Evolutionary conservation across 1,140 invertebrate genomes (phyloP).

Genomic region (Lysiphlebus fabarum): DNA sequence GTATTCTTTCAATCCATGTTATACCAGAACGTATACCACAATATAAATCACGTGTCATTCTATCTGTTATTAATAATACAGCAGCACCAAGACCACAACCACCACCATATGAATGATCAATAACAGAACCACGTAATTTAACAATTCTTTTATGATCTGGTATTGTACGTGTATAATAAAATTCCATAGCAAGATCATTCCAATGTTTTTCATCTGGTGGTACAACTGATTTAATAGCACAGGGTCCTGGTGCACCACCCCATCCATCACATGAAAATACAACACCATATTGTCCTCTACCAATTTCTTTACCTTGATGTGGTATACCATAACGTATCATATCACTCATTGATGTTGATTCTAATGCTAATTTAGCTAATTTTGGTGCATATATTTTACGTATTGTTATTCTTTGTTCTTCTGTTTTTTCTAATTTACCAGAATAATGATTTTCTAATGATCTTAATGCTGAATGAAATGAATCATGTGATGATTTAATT

Average conservation of each 20-base stretch:
- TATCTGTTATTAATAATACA: conserved; percentile 76
- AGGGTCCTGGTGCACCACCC: conserved; percentile 67
- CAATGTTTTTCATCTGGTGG: conserved; percentile 88
- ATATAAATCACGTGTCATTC: conserved; percentile 75
- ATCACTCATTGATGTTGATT: conserved; percentile 82
- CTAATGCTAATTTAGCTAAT: conserved; percentile 78
- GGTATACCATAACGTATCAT: conserved; percentile 76
- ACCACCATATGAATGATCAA: conserved; percentile 73
- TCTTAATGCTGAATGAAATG: conserved; percentile 66
- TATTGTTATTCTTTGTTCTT: conserved; percentile 74
- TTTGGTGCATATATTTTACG: conserved; percentile 78
- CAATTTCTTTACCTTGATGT: conserved; percentile 76
- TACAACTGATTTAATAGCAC: conserved; percentile 87
- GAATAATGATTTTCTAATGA: conserved; percentile 69
- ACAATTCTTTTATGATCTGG: conserved; percentile 82
- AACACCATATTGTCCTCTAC: conserved; percentile 89
- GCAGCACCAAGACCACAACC: conserved; percentile 63
- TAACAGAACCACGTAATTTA: conserved; percentile 76
- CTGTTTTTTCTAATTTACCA: conserved; percentile 74
- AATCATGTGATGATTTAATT: conserved; percentile 66
- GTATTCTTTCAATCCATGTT: conserved; percentile 65
- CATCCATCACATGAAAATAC: conserved; percentile 82
- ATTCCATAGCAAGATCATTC: conserved; percentile 90
- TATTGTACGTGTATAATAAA: conserved; percentile 83
- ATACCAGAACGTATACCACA: conserved; percentile 73